Base-by-base conservation (phyloP, 2,797 vertebrate species). In the Oceanodroma leucorhoa region DNA sequence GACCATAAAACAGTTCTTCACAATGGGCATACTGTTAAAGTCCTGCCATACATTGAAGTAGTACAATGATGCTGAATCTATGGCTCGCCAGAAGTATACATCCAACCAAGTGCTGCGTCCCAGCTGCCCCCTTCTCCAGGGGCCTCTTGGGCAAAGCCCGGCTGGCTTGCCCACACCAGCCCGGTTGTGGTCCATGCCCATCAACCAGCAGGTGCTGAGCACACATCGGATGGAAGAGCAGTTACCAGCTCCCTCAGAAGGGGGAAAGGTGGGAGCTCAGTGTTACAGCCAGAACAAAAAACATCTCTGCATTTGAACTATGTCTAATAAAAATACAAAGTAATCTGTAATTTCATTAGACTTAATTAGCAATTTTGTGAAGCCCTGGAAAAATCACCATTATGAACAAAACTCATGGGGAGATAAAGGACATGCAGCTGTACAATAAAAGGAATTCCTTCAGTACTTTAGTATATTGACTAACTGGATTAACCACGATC, bases 221-320 rank as follows among this genome's bases (percentile, higher is more conserved):
- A 36, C 14, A 27, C 0, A 0, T 0, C 0, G 0, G 50, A 55
- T 21, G 38, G 50, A 89, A 61, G 23, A 83, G 19, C 40, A 89
- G 45, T 7, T 60, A 75, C 27, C 0, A 0, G 26, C 27, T 77
- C 19, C 17, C 32, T 45, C 43, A 45, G 32, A 64, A 75, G 3
- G 2, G 5, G 27, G 6, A 73, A 66, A 62, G 60, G 34, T 54
- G 24, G 26, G 21, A 90, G 22, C 41, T 65, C 61, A 62, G 38
- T 19, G 4, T 27, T 61, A 82, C 11, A 57, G 23, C 14, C 12
- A 18, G 22, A 58, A 70, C 5, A 76, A 87, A 69, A 79, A 5
- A 2, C 10, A 26, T 10, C 18, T 60, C 40, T 34, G 7, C 9
- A 58, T 76, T n/a, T 79, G 26, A 84, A 65, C 22, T 38, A 41